Evolutionary conservation across 1,140 invertebrate species (phyloP).

Genomic region (Sminthurinus signatus): DNA sequence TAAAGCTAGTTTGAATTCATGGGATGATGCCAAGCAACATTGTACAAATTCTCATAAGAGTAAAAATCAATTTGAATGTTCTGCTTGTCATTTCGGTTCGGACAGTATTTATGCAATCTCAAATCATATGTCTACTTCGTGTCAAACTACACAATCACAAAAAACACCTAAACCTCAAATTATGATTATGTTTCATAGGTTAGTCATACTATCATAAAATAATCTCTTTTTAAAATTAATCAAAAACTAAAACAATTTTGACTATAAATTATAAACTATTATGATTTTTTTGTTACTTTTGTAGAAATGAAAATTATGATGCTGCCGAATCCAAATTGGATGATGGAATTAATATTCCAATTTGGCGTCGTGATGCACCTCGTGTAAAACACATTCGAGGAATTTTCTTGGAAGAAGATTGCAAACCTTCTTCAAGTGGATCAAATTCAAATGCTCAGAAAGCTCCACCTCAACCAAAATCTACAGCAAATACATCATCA

Average conservation of each 20-base stretch:
- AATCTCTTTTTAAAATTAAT: too few relatives aligned
- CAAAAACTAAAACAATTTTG: too few relatives aligned
- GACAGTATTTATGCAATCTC: conserved; percentile 52
- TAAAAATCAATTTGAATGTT: conserved; percentile 60
- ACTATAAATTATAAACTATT: too few relatives aligned
- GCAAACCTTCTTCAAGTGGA: conserved; percentile 43
- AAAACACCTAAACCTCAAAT: too few relatives aligned
- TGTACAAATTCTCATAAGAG: conserved; percentile 54
- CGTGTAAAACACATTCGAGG: conserved; percentile 56
- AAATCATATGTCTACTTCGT: conserved; percentile 50
- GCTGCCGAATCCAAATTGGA: conserved; percentile 21
- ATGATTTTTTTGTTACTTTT: too few relatives aligned
- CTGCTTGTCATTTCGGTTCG: conserved; percentile 54
- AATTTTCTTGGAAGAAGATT: conserved; percentile 52
- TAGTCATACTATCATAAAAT: neutral
- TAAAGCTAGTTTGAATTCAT: conserved; percentile 54
- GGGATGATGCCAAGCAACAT: conserved; percentile 55
- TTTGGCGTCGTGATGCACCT: conserved; percentile 54
- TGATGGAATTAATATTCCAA: conserved; percentile 52
- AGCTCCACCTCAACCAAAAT: conserved; percentile 9
- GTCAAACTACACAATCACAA: neutral
- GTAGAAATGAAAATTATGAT: conserved; percentile 18
- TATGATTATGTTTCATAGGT: conserved; percentile 25
- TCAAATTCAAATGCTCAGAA: conserved; percentile 20
- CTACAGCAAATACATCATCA: neutral